Evolutionary conservation across 2,888 invertebrate species (phyloP).

Genomic region (Nomada fabriciana): DNA sequence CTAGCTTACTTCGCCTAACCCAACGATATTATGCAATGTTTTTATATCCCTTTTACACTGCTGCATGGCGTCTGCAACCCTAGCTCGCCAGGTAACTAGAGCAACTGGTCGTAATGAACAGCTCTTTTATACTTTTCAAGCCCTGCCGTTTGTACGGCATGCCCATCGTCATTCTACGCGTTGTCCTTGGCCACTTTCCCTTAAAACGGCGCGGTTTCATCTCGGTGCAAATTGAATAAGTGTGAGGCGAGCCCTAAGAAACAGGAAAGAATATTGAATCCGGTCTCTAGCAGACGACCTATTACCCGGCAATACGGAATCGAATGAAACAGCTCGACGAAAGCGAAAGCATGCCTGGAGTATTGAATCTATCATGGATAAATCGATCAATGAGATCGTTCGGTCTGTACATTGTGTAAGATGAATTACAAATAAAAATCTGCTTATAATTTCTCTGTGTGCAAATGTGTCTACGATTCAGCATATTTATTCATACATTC

Average conservation of each 20-base stretch:
- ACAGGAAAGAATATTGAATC: too few species aligned
- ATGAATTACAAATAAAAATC: too few species aligned
- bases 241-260: neutral
- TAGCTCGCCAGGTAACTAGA: slow-evolving; percentile 72
- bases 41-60: slow-evolving; percentile 76
- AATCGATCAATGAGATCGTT: neutral
- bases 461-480: too few species aligned
- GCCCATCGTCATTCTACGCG: slow-evolving; percentile 15
- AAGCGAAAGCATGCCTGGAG: neutral
- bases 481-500: neutral
- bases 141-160: slow-evolving; percentile 2
- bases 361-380: neutral
- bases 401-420: neutral
- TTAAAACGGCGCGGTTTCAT: slow-evolving; percentile 15
- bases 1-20: slow-evolving; percentile 63
- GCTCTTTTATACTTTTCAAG: slow-evolving; percentile 63
- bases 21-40: slow-evolving; percentile 80
- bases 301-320: neutral
- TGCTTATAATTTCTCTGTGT: too few species aligned
- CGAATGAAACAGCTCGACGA: neutral
- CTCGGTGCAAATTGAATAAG: slow-evolving; percentile 13
- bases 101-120: slow-evolving; percentile 74
- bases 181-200: slow-evolving; percentile 31
- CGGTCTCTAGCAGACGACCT: neutral
- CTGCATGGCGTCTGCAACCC: slow-evolving; percentile 52